A percentile compares a stretch with the other conserved stretches of the same genome.
phyloP scores from a whole-genome alignment of 2,797 vertebrate genomes.

The Pangasius larnaudii region DNA sequence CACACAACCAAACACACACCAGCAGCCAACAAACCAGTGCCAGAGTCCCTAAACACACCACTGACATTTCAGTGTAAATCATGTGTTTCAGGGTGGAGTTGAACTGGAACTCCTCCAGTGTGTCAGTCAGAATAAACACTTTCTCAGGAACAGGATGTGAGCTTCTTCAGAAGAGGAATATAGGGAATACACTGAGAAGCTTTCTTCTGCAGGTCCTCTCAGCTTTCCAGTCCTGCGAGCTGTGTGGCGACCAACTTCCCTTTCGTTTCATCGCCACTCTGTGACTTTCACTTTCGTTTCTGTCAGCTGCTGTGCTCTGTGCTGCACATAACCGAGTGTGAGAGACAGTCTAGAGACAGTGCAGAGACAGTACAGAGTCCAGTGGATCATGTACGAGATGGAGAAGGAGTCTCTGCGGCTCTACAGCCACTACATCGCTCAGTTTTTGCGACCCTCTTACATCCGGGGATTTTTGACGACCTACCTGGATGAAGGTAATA shows the following conservation, averaged over 20 bases:
- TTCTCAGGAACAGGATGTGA: neutral
- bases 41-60: too few species aligned
- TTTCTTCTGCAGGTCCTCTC: neutral
- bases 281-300: conserved; percentile 38
- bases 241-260: neutral
- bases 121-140: neutral
- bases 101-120: neutral
- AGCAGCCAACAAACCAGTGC: too few species aligned
- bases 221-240: neutral
- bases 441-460: conserved; percentile 57
- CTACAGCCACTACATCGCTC: conserved; percentile 30
- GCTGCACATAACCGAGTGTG: neutral
- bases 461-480: conserved; percentile 54
- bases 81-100: neutral
- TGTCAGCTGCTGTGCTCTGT: neutral
- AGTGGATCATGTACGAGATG: conserved; percentile 48
- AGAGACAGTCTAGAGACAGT: neutral
- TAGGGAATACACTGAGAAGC: neutral
- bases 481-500: conserved; percentile 51
- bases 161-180: neutral
- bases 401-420: conserved; percentile 50
- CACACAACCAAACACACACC: neutral
- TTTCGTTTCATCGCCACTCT: neutral
- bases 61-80: neutral
- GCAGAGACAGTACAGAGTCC: neutral